phyloP scores from a whole-genome alignment of 1,140 invertebrate genomes.

The Drosophila simulans region DNA sequence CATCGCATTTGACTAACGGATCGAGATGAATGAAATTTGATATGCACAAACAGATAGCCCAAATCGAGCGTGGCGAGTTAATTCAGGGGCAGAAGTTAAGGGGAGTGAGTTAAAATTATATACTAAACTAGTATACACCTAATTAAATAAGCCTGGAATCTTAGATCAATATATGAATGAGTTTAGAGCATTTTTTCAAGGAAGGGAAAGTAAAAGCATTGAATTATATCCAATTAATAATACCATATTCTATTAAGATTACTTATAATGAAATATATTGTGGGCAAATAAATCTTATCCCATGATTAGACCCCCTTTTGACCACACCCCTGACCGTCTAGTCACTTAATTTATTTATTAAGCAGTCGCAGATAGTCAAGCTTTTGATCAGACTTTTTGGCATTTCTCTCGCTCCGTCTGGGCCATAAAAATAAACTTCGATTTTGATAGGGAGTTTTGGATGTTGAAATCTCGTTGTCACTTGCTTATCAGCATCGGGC shows the following conservation, averaged over 20 bases:
- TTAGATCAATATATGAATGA: no score
- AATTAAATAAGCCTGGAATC: neutral
- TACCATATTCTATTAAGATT: no score
- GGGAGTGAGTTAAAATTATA: neutral
- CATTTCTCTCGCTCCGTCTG: conserved; percentile 42
- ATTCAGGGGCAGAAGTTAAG: conserved; percentile 20
- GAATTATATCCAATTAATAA: neutral
- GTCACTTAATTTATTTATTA: conserved; percentile 68
- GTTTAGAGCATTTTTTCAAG: no score
- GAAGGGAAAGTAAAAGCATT: neutral
- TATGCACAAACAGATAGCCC: conserved; percentile 76
- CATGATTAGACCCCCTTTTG: neutral
- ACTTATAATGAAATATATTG: no score
- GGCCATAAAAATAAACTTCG: conserved; percentile 40
- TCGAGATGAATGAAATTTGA: conserved; percentile 80
- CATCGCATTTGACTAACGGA: conserved; percentile 66
- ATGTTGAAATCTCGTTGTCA: conserved; percentile 66
- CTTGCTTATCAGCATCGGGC: conserved; percentile 65
- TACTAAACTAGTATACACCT: no score
- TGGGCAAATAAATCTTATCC: no score
- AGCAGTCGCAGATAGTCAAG: conserved; percentile 46
- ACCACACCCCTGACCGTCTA: conserved; percentile 19
- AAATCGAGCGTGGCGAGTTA: conserved; percentile 37
- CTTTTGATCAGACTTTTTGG: conserved; percentile 59
- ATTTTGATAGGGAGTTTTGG: conserved; percentile 33